Evolutionary conservation across 2,113 vertebrate genomes (phyloP).

Genomic region (Paramisgurnus dabryanus): DNA sequence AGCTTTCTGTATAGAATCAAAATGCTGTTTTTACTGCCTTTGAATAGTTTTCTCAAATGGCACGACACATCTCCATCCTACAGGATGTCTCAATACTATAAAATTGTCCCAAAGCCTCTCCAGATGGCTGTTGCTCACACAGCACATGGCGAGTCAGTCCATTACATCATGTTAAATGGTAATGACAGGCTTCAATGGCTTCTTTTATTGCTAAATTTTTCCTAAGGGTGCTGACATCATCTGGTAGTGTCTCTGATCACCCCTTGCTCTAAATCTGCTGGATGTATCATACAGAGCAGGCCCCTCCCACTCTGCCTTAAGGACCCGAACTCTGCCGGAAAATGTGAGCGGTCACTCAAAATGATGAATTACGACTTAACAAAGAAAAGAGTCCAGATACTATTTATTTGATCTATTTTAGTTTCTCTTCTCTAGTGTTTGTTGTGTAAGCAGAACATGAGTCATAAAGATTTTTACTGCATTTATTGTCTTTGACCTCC

Average conservation of each 20-base stretch:
- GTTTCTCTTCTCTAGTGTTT: too few species aligned
- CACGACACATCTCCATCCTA: neutral
- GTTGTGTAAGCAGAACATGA: too few species aligned
- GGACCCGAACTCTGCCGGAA: slow-evolving; percentile 13
- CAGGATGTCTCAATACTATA: neutral
- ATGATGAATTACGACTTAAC: neutral
- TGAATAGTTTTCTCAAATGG: neutral
- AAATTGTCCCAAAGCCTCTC: neutral
- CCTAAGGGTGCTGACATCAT: slow-evolving; percentile 74
- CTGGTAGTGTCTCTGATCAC: slow-evolving; percentile 53
- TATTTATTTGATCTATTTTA: neutral
- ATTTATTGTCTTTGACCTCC: too few species aligned
- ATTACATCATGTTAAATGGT: slow-evolving; percentile 64
- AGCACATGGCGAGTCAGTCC: slow-evolving; percentile 41
- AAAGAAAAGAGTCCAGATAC: slow-evolving; percentile 6
- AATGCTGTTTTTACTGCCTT: neutral
- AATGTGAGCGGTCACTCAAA: neutral
- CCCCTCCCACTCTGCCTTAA: slow-evolving; percentile 20
- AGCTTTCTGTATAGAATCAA: neutral
- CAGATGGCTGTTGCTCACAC: neutral
- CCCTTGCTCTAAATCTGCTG: slow-evolving; percentile 5
- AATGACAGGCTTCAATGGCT: slow-evolving; percentile 62
- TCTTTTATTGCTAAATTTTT: slow-evolving; percentile 70
- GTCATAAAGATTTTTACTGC: too few species aligned
- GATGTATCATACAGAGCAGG: neutral